phyloP scores from a whole-genome alignment of 2,113 vertebrate species.

The Brachypteracias leptosomus region DNA sequence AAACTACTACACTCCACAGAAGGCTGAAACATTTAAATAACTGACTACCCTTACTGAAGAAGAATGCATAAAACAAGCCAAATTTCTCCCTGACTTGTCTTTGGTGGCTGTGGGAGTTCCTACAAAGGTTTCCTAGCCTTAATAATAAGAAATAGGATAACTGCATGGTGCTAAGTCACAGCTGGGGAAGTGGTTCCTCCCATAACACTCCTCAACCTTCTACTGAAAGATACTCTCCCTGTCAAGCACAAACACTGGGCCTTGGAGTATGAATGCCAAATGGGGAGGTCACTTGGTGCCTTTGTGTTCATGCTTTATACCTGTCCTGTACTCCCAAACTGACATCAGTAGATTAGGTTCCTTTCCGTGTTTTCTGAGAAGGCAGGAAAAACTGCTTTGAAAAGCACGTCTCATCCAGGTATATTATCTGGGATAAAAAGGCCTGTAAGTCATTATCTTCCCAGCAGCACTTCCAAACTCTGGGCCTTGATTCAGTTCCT shows the following conservation, averaged over 20 bases:
- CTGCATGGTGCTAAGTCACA: neutral
- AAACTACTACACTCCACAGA: neutral
- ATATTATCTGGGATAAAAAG: neutral
- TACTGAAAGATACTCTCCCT: neutral
- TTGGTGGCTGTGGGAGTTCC: neutral
- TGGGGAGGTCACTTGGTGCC: neutral
- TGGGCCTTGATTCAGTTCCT: neutral
- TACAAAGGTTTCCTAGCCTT: neutral
- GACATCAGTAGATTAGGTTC: neutral
- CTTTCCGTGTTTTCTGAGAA: neutral
- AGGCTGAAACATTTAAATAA: neutral
- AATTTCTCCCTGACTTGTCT: neutral
- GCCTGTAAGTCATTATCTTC: neutral
- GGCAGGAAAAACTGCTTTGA: neutral
- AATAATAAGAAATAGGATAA: neutral
- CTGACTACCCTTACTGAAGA: neutral
- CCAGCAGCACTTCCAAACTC: neutral
- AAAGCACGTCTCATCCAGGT: neutral
- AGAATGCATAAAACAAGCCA: neutral
- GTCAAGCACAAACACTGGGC: neutral
- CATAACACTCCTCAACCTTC: neutral
- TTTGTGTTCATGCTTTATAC: neutral
- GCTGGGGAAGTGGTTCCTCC: neutral
- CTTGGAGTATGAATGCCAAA: neutral
- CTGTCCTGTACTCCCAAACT: neutral